Base-by-base conservation (phyloP, 1,140 invertebrate genomes). In the Diploscapter pachys region DNA sequence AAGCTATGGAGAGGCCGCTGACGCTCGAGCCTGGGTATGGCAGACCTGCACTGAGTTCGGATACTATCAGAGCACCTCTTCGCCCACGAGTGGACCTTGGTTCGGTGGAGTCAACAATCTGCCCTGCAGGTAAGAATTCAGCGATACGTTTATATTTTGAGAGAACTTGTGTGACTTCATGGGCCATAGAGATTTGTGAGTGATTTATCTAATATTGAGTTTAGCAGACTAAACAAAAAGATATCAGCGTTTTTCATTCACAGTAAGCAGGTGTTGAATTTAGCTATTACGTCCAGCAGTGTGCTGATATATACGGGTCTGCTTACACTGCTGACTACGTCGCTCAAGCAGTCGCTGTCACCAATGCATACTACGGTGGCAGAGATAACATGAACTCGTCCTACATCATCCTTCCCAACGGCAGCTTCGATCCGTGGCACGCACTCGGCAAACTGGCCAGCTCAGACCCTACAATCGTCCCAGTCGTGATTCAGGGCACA, bases 31-130 rank as follows among this genome's bases (percentile, higher is more conserved):
- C 83, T 96, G 94, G 94, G 91, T 89, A 8, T 96, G 94, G 85
- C 94, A 96, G 86, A 95, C 93, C 0, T 96, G 94, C 85, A 93
- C 92, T 13, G 94, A 96, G 86, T 96, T 96, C 86, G 94, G 93
- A 48, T 96, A 93, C 83, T 96, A 91, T 86, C 93, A 96, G 88
- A 93, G 92, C 0, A 94, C 93, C 0, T 90, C 91, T 31, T 75
- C 89, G 2, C 87, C 89, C 31, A 78, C 65, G 56, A 72, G 71
- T 71, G 76, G 76, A 3, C 72, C 76, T 31, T 78, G 56, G 56
- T 78, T 76, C 56, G 76, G 76, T 55, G 76, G 72, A 8, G 52
- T 50, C 31, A 48, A 6, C 49, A 78, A 78, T 55, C 66, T 74
- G 4, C 73, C 73, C 2, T 65, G 31, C 31, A 31, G 31, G 31